Conservation (phyloP, 2,113 vertebrate species). For the Athene cunicularia region DNA sequence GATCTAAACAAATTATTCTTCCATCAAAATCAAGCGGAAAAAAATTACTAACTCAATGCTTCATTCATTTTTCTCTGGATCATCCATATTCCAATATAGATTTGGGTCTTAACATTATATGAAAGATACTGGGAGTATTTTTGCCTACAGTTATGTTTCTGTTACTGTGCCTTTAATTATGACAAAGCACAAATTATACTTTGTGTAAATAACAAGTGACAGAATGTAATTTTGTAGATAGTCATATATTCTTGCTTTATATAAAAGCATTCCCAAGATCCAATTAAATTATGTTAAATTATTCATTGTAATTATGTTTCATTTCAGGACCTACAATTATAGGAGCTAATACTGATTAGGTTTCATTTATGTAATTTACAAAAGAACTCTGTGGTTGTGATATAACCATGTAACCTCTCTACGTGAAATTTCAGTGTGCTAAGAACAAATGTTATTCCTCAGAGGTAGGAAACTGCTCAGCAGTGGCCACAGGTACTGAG, state of each 20-base stretch:
- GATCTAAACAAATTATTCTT: neutral
- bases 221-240: neutral
- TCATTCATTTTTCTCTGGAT: neutral
- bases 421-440: neutral
- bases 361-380: neutral
- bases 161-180: neutral
- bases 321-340: neutral
- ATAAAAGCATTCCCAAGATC: neutral
- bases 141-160: neutral
- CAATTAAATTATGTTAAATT: slow-evolving; percentile 33
- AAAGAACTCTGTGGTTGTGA: neutral
- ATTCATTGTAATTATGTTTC: slow-evolving; percentile 37
- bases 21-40: neutral
- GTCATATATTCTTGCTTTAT: neutral
- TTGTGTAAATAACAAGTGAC: neutral
- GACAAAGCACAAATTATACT: neutral
- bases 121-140: neutral
- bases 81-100: neutral
- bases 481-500: neutral
- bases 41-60: neutral
- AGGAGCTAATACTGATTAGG: neutral
- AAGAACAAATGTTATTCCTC: neutral
- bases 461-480: neutral
- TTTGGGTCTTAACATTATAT: neutral
- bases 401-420: neutral